Evolutionary conservation across 1,140 invertebrate species (phyloP), one percentile per base, ranked within the genome.

Genomic region (Drosophila guanche): DNA sequence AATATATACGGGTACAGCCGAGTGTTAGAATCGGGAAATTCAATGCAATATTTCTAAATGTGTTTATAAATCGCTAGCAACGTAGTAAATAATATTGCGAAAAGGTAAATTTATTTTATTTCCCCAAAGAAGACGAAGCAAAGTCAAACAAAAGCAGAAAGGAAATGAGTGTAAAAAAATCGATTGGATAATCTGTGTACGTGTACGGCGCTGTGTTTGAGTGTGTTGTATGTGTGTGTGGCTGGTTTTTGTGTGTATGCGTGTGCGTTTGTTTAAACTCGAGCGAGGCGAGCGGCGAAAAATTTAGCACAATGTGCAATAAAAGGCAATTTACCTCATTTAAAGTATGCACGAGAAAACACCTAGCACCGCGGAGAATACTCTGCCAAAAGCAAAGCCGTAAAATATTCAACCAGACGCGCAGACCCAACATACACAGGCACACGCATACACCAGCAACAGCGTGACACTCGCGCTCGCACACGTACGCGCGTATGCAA

Each of bases 171-270:
- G 74, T 76, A 59, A 65, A 61, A 84, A 86, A 86, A 86, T 86
- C 81, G 81, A 86, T 86, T 86, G 88, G 86, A 76, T 78, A 86
- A 86, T 88, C 69, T 81, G 77, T 80, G 67, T 78, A 48, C 48
- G 66, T 45, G 65, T 68, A 62, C 72, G 55, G 51, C 16, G 1
- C 54, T 59, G 54, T 76, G 46, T 50, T 61, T 54, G 54, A 33
- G 57, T 42, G 56, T 46, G 47, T 51, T 33, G 71, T 57, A 45
- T 58, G 60, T 73, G 76, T 79, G 61, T 12, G 42, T 37, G 12
- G 40, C 10, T n/a, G 51, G 23, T 40, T 10, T 8, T 46, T 66
- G 37, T 62, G 60, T 50, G 29, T 75, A 66, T 70, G 56, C 71
- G 59, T 65, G 57, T 74, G 75, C 68, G 63, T 76, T 80, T 80